Evolutionary conservation across 1,140 invertebrate genomes (phyloP), one percentile per base, ranked within the genome.

Genomic region (Diploscapter pachys): DNA sequence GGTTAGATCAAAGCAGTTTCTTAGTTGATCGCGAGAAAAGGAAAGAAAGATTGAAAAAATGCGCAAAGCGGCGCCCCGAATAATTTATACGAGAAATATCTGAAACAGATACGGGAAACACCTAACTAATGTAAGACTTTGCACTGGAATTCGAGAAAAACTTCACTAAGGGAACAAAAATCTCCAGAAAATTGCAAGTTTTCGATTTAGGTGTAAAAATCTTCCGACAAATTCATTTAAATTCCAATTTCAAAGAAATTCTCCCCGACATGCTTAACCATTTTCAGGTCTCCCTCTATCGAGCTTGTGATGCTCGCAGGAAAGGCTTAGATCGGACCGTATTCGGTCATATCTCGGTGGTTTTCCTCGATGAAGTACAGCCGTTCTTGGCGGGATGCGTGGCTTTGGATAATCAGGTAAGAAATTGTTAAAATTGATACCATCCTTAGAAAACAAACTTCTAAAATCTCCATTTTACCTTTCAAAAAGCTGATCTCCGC

Each of bases 401-500:
- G 8, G 72, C 76, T 11, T 49, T 78, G 5, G 76, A 78, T 49
- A 78, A 78, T 71, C 76, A 78, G 52, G 76, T 76, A 64, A 65
- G 70, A 9, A 6, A 49, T 5, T 5, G 57, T 11, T 59, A 59
- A 59, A 13, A 9, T 9, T 59, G 57, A 11, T 9, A 11, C 31
- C 57, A 9, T 59, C 9, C 57, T 13, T 13, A 59, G 57, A 59
- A 59, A 13, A 59, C 57, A 59, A 13, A 59, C 31, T 59, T 59
- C 9, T 13, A 59, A 59, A 59, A 59, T 59, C 9, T 59, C 57
- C 57, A 59, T 59, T 13, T 9, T 9, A 59, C 31, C 57, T 59
- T 9, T 11, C 57, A 59, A 13, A 59, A 13, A 11, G 2, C 9
- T 59, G 9, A 59, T 13, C 9, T 11, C 2, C 9, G 13, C 9